Evolutionary conservation across 2,888 invertebrate genomes (phyloP), one percentile per base, ranked within the genome.

Genomic region (Abrostola triplasia): DNA sequence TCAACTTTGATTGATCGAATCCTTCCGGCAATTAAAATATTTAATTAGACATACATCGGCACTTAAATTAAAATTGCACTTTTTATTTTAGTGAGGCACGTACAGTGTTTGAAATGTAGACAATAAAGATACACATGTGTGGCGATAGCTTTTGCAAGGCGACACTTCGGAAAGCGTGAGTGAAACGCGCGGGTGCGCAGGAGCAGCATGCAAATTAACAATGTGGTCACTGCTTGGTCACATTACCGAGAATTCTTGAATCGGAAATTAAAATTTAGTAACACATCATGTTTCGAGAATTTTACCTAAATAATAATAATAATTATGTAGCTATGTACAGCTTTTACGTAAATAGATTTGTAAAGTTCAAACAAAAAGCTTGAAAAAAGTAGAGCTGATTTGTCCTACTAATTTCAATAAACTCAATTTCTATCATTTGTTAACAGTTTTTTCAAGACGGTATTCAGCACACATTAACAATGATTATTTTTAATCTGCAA

Each of bases 141-240:
- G 61, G 50, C 59, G 64, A 71, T 65, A 74, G 76, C 67, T 78
- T 76, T 77, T 76, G 73, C 64, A 54, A 53, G 57, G 64, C 59
- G 73, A 61, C 60, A 62, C 70, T 65, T 59, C 64, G 50, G 62
- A 49, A 67, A 56, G 78, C 79, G 80, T 81, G 80, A 85, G 82
- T 81, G 81, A 85, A 85, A 84, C 70, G 71, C 59, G 59, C 63
- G 60, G 64, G 73, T 70, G 76, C 72, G 81, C 84, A 62, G 66
- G 76, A 70, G 76, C 77, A 71, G 79, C 73, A 86, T 84, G 84
- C 81, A 83, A 85, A 87, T 86, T 69, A 77, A 68, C 65, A 70
- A 67, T 71, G 64, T 66, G 57, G 67, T 67, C 73, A 73, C 72
- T 67, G 72, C 73, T 79, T 74, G 67, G 70, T 64, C 58, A 77